phyloP scores from a whole-genome alignment of 1,140 invertebrate species.

The Holcopasites calliopsidis region DNA sequence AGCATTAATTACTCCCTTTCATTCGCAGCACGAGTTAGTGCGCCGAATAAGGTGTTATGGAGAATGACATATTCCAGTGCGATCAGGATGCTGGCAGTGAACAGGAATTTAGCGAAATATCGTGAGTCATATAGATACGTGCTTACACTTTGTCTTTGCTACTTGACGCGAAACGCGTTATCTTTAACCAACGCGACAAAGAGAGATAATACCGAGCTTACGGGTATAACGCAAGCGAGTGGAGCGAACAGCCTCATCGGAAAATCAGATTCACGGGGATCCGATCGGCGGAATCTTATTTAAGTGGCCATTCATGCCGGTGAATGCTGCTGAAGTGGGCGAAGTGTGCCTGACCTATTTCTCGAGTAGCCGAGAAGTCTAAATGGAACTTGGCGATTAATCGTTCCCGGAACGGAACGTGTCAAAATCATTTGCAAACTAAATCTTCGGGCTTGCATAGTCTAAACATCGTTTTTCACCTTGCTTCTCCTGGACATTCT shows the following conservation, averaged over 20 bases:
- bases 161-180: neutral
- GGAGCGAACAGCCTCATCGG: too few relatives aligned
- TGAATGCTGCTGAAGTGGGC: conserved; percentile 9
- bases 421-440: conserved; percentile 1
- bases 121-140: too few relatives aligned
- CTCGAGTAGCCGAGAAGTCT: neutral
- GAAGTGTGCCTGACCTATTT: conserved; percentile 55
- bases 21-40: conserved; percentile 2
- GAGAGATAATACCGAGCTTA: conserved; percentile 19
- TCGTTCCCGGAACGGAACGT: neutral
- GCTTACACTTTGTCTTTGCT: neutral
- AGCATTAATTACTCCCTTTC: conserved; percentile 55
- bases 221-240: neutral
- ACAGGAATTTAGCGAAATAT: conserved; percentile 18
- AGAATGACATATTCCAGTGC: conserved; percentile 30
- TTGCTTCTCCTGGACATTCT: neutral
- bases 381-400: conserved; percentile 25
- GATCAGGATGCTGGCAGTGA: conserved; percentile 30
- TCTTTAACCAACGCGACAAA: neutral
- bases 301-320: conserved; percentile 34
- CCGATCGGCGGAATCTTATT: conserved; percentile 39
- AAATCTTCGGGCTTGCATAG: neutral
- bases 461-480: neutral
- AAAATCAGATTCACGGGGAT: conserved; percentile 32
- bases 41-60: neutral